Evolutionary conservation across 2,888 invertebrate genomes (phyloP).

Genomic region (Theretra japonica): DNA sequence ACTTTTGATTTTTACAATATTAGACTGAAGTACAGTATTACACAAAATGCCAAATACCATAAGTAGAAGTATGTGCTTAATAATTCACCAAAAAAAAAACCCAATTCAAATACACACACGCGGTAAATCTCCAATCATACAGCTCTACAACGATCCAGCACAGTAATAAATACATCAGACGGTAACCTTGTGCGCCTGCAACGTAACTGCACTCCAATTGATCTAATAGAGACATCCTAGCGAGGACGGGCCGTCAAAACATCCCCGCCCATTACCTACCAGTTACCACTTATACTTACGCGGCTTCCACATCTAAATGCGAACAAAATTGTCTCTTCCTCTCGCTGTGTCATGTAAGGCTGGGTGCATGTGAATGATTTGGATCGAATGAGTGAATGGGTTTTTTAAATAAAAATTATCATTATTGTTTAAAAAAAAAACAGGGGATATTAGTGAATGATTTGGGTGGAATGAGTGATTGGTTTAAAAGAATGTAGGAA

Average conservation of each 20-base stretch:
- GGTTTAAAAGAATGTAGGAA: too few relatives aligned
- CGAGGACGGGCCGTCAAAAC: slow-evolving; percentile 71
- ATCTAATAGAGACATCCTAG: slow-evolving; percentile 74
- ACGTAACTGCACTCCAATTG: slow-evolving; percentile 53
- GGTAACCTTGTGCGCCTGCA: slow-evolving; percentile 12
- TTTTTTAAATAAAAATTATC: not conserved
- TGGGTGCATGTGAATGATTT: slow-evolving; percentile 30
- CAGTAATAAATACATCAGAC: slow-evolving; percentile 23
- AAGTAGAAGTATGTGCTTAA: too few relatives aligned
- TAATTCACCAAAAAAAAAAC: too few relatives aligned
- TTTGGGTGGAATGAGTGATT: too few relatives aligned
- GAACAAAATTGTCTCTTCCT: slow-evolving; percentile 79
- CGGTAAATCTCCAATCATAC: too few relatives aligned
- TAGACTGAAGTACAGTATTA: too few relatives aligned
- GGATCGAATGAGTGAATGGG: not conserved
- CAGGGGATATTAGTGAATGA: too few relatives aligned
- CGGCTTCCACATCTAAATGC: slow-evolving; percentile 68
- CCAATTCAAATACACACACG: too few relatives aligned
- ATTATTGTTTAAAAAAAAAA: too few relatives aligned
- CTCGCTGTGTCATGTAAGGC: slow-evolving; percentile 50
- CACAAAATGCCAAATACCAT: too few relatives aligned
- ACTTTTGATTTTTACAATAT: too few relatives aligned
- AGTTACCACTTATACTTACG: slow-evolving; percentile 61
- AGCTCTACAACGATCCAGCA: not conserved
- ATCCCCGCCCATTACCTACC: slow-evolving; percentile 62